phyloP scores from a whole-genome alignment of 92 coral and sea anemone species.

The Pocillopora meandrina region DNA sequence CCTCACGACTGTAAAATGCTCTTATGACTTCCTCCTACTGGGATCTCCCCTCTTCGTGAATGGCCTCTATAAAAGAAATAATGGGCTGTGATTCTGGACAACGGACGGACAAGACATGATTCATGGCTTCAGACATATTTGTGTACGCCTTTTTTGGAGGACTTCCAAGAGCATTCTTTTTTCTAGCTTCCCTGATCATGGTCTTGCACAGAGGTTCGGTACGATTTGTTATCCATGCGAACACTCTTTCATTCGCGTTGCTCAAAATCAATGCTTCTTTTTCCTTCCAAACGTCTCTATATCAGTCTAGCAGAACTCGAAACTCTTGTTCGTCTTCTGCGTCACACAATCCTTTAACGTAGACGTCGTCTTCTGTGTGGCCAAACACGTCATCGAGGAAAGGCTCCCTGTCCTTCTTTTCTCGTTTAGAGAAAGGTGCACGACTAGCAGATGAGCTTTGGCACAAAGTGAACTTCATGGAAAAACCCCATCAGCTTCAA shows the following conservation, averaged over 20 bases:
- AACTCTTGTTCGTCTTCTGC: conserved; percentile 26
- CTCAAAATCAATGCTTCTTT: too few species aligned
- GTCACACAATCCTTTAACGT: conserved; percentile 32
- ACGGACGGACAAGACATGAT: too few species aligned
- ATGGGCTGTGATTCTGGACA: too few species aligned
- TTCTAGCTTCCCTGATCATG: conserved; percentile 17
- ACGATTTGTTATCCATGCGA: conserved; percentile 1
- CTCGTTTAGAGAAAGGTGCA: too few species aligned
- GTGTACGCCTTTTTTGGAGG: conserved; percentile 28
- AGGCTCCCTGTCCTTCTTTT: background rate
- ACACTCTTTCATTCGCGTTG: background rate
- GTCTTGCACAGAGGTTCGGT: conserved; percentile 21
- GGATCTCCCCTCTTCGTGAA: conserved; percentile 36
- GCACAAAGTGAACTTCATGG: too few species aligned
- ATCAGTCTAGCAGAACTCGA: background rate
- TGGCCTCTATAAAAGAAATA: conserved; percentile 22
- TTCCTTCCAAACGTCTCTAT: too few species aligned
- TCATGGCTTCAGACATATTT: conserved; percentile 5
- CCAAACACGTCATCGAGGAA: conserved; percentile 32
- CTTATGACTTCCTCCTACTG: conserved; percentile 27
- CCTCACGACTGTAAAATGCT: conserved; percentile 29
- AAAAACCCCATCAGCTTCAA: too few species aligned
- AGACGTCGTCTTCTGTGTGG: conserved; percentile 18
- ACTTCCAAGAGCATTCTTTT: conserved; percentile 19
- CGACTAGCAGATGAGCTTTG: too few species aligned